These are phyloP conservation scores for Accipiter virgatus DNA, from an alignment of 2,113 vertebrate genomes.

Conservation along the genomic window DNA sequence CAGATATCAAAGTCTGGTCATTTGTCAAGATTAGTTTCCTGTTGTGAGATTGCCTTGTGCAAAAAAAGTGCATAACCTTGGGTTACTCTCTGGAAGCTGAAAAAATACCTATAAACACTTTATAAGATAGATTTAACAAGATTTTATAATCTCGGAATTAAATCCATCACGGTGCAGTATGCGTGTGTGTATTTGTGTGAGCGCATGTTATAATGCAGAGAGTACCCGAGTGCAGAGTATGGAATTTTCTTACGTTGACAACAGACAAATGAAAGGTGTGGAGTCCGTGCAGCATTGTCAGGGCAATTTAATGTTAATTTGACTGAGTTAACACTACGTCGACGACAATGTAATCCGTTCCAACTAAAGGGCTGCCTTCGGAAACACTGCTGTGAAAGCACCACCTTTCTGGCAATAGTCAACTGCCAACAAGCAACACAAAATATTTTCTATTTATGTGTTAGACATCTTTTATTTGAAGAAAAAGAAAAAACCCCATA, in stretches of 20 bases:
- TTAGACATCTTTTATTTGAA: too few relatives aligned
- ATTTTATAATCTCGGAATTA: conserved; percentile 16
- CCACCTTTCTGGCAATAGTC: not conserved
- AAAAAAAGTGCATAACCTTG: conserved; percentile 27
- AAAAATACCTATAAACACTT: conserved; percentile 20
- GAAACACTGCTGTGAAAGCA: not conserved
- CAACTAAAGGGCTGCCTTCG: not conserved
- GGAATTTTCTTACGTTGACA: not conserved
- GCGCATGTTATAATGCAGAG: not conserved
- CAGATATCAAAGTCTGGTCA: conserved; percentile 64
- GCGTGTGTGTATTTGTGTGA: not conserved
- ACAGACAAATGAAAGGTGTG: not conserved
- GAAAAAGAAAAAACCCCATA: too few relatives aligned
- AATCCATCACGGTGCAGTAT: fast-evolving
- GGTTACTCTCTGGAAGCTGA: conserved; percentile 26
- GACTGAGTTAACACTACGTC: not conserved
- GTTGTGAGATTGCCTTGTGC: conserved; percentile 53
- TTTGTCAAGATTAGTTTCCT: conserved; percentile 71
- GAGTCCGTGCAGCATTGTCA: not conserved
- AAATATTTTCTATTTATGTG: too few relatives aligned
- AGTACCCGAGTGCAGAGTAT: not conserved
- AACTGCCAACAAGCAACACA: too few relatives aligned
- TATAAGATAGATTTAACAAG: not conserved
- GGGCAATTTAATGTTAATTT: not conserved
- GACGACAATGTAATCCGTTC: not conserved